Base-by-base conservation (phyloP, 2,113 vertebrate species). In the Panthera tigris region DNA sequence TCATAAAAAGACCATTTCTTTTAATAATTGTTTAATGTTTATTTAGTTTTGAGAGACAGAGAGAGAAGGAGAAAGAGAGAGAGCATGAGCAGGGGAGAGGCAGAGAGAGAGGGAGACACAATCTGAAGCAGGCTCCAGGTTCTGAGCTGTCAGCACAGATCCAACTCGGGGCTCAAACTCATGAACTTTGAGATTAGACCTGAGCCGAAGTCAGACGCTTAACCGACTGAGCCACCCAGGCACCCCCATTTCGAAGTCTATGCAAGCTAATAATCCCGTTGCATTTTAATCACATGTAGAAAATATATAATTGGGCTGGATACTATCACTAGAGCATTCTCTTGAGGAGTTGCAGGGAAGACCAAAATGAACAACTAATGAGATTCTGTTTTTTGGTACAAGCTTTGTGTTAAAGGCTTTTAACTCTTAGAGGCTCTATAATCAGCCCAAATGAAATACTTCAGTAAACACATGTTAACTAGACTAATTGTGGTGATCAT, bases 351-450 rank as follows among this genome's bases (percentile, higher is more conserved):
- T 52, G 18, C 10, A 15, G 61, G 41, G 39, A 94, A 82, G 31
- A 55, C 19, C 80, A 79, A 88, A 92, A 63, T 29, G 57, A 82
- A 73, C 91, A 76, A 97, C 91, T 98, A 92, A 21, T 95, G 79
- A 98, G 95, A 96, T 69, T 93, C 94, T 88, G 80, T 61, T 76
- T 91, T 45, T 95, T 39, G 19, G 52, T 69, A 63, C 39, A 69
- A 81, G 39, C 18, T 96, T 73, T 74, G 31, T 92, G 76, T 97
- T 97, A 95, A 94, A 96, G 93, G 50, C 91, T 97, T 89, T 97
- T 96, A 90, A 96, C 80, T 93, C 50, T 95, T 97, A 82, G 97
- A 96, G 69, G 71, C 73, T 97, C 95, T 97, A 95, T 84, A 41
- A 55, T 1, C 93, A 97, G 89, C 52, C 96, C 90, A 91, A 50